Evolutionary conservation across 2,113 vertebrate genomes (phyloP).

Genomic region (Harpagus bidentatus): DNA sequence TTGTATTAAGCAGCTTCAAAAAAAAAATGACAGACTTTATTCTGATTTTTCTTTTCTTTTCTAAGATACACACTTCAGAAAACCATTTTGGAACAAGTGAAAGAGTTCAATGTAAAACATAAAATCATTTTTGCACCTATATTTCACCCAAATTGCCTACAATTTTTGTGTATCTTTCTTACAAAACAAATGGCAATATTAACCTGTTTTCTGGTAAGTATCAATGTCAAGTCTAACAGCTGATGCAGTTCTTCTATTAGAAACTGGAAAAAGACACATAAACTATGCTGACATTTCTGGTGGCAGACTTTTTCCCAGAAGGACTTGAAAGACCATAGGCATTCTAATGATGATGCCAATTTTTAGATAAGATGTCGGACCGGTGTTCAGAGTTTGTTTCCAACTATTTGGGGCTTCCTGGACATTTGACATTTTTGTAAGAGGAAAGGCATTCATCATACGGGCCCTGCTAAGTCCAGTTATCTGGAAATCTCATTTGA

Average conservation of each 20-base stretch:
- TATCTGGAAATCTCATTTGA: not conserved
- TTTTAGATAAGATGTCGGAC: not conserved
- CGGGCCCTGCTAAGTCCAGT: fast-evolving
- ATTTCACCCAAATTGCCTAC: not conserved
- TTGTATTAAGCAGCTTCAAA: not conserved
- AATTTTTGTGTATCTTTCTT: not conserved
- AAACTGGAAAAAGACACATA: not conserved
- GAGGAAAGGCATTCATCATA: not conserved
- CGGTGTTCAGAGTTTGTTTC: not conserved
- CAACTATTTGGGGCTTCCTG: not conserved
- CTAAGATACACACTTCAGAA: not conserved
- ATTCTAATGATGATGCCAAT: not conserved
- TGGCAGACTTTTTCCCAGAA: not conserved
- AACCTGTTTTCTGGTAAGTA: not conserved
- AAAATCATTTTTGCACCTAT: not conserved
- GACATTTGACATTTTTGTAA: not conserved
- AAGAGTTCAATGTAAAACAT: not conserved
- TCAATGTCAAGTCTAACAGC: not conserved
- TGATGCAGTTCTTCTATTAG: not conserved
- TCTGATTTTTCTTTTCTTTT: not conserved
- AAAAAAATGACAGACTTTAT: not conserved
- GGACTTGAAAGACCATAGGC: not conserved
- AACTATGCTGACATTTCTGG: not conserved
- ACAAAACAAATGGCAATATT: not conserved
- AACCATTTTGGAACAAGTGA: not conserved